These are phyloP conservation scores for Diploptera punctata DNA, from an alignment of 2,888 invertebrate species.

Conservation along the genomic window DNA sequence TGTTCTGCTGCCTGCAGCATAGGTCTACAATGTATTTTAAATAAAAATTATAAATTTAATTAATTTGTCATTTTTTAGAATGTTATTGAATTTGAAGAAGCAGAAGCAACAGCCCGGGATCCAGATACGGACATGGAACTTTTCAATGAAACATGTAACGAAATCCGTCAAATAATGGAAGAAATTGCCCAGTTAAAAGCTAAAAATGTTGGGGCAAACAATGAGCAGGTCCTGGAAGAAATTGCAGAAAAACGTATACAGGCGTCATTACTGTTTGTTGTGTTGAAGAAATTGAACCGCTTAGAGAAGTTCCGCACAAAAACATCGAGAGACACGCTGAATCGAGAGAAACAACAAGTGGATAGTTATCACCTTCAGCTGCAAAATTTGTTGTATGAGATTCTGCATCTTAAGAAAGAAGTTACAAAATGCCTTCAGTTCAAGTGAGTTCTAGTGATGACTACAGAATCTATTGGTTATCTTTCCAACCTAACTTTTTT, in stretches of 20 bases:
- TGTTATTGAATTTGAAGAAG: slow-evolving; percentile 75
- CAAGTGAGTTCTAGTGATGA: slow-evolving; percentile 64
- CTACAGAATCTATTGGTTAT: too few species aligned
- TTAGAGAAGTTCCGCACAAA: slow-evolving; percentile 88
- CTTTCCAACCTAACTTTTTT: too few species aligned
- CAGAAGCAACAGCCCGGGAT: slow-evolving; percentile 70
- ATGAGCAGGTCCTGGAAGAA: slow-evolving; percentile 62
- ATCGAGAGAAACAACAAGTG: slow-evolving; percentile 84
- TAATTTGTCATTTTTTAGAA: too few species aligned
- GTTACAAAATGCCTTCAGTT: slow-evolving; percentile 94
- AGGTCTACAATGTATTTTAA: too few species aligned
- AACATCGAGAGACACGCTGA: slow-evolving; percentile 79
- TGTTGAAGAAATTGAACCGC: slow-evolving; percentile 88
- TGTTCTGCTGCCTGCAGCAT: too few species aligned
- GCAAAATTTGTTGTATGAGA: slow-evolving; percentile 94
- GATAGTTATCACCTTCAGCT: slow-evolving; percentile 89
- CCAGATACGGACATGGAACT: slow-evolving; percentile 71
- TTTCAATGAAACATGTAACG: slow-evolving; percentile 73
- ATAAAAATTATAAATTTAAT: too few species aligned
- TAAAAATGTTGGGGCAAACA: slow-evolving; percentile 60
- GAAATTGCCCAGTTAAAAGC: slow-evolving; percentile 73
- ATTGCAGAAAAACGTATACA: slow-evolving; percentile 73
- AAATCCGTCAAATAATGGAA: slow-evolving; percentile 70
- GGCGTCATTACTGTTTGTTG: slow-evolving; percentile 78
- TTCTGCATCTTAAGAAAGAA: slow-evolving; percentile 92